These are phyloP conservation scores for Lordiphosa stackelbergi DNA, from an alignment of 1,140 invertebrate genomes.

Conservation along the genomic window DNA sequence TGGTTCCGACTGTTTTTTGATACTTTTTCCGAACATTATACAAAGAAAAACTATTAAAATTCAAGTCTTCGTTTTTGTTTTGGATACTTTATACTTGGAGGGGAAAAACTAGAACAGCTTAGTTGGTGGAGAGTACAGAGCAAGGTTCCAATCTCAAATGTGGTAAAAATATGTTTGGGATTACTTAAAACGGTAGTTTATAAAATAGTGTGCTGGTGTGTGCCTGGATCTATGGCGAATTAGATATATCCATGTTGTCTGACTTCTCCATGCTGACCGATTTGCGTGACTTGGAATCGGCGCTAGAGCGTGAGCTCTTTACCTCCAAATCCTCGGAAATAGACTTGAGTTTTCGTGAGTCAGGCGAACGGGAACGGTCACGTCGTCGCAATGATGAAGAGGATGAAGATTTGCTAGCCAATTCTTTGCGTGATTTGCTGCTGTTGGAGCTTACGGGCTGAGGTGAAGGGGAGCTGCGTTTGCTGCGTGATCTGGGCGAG, in stretches of 20 bases:
- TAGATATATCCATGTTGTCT: constrained; percentile 81
- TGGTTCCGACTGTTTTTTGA: too few species aligned
- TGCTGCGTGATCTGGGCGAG: constrained; percentile 70
- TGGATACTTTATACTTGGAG: constrained; percentile 40
- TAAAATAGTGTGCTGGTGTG: constrained; percentile 18
- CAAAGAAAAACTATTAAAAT: constrained; percentile 3
- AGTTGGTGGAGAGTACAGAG: constrained; percentile 5
- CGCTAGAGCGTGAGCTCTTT: constrained; percentile 68
- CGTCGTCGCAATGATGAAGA: constrained; percentile 62
- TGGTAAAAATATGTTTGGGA: constrained; percentile 14
- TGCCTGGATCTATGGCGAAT: constrained; percentile 61
- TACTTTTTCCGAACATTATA: too few species aligned
- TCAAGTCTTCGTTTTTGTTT: constrained; percentile 10
- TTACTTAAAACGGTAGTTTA: constrained; percentile 27
- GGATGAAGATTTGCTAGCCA: constrained; percentile 27
- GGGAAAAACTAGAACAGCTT: constrained; percentile 21
- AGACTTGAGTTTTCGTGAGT: constrained; percentile 62
- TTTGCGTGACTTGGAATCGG: constrained; percentile 62
- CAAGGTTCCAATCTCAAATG: constrained; percentile 12
- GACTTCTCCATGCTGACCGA: constrained; percentile 78
- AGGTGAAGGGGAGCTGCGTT: constrained; percentile 68
- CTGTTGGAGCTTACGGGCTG: constrained; percentile 24
- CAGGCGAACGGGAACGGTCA: constrained; percentile 59
- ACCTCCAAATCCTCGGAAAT: constrained; percentile 64
- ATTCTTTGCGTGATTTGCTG: constrained; percentile 65